Percentiles rank a stretch among this genome's conserved stretches.
phyloP scores from a whole-genome alignment of 2,797 vertebrate species.

The Thamnophis elegans region DNA sequence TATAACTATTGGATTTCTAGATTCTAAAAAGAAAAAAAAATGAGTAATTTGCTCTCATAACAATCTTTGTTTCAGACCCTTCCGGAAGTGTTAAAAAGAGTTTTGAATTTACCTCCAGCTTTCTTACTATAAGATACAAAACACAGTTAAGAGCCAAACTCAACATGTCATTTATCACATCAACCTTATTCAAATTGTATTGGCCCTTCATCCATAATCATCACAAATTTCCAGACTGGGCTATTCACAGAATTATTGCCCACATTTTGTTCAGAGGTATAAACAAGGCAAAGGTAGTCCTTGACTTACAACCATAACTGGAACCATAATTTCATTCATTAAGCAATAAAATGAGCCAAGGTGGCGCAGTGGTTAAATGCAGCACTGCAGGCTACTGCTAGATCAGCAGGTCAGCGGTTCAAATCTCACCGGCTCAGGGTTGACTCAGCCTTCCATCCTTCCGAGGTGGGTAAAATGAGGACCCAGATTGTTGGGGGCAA shows the following conservation, averaged over 20 bases:
- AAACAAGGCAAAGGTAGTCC: neutral
- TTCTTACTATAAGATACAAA: neutral
- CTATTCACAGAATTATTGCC: neutral
- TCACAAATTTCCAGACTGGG: neutral
- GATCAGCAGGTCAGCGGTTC: too few relatives aligned
- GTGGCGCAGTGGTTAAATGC: too few relatives aligned
- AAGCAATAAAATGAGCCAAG: neutral
- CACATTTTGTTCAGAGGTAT: neutral
- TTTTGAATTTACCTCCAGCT: neutral
- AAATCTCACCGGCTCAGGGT: too few relatives aligned
- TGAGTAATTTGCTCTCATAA: neutral
- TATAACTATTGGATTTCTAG: neutral
- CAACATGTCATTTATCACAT: neutral
- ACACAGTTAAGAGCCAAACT: neutral
- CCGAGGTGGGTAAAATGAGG: too few relatives aligned
- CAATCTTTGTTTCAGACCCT: neutral
- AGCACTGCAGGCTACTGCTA: too few relatives aligned
- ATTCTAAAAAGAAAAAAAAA: neutral
- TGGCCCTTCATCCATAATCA: neutral
- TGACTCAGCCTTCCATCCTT: too few relatives aligned
- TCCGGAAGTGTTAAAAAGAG: neutral
- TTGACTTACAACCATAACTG: neutral
- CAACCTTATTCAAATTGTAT: neutral
- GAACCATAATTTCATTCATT: neutral
- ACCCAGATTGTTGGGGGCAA: too few relatives aligned